phyloP scores from a whole-genome alignment of 2,113 vertebrate genomes.

The Hippocampus barbouri region DNA sequence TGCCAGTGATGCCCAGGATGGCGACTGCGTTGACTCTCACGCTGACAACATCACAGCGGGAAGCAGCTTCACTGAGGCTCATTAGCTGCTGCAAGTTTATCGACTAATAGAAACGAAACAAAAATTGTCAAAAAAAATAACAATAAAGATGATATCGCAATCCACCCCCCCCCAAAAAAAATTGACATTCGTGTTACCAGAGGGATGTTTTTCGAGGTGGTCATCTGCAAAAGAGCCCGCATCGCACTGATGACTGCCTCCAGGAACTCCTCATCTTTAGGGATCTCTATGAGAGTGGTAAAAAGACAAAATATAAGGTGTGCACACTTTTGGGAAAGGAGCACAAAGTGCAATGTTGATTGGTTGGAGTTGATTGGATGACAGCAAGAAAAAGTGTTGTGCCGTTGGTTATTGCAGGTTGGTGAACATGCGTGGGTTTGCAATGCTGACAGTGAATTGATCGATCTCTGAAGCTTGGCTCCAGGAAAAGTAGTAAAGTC shows the following conservation, averaged over 20 bases:
- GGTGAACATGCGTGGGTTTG: no score
- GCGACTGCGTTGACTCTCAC: slow-evolving; percentile 87
- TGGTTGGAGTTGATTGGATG: no score
- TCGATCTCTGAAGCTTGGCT: no score
- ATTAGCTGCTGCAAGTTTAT: slow-evolving; percentile 88
- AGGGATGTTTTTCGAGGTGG: slow-evolving; percentile 88
- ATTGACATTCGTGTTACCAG: slow-evolving; percentile 72
- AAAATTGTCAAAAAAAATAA: neutral
- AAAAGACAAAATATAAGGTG: neutral
- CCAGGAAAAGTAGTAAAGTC: no score
- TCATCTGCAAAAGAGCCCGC: slow-evolving; percentile 87
- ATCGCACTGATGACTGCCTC: slow-evolving; percentile 91
- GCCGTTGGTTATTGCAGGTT: no score
- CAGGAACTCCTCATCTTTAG: slow-evolving; percentile 85
- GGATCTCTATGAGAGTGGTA: slow-evolving; percentile 73
- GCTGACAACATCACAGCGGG: slow-evolving; percentile 76
- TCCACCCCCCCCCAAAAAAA: neutral
- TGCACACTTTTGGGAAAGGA: no score
- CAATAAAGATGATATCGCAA: neutral
- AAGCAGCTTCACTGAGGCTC: slow-evolving; percentile 80
- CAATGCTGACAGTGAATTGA: no score
- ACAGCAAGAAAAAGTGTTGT: no score
- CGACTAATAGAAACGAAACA: slow-evolving; percentile 68
- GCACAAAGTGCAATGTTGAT: no score
- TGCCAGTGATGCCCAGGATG: slow-evolving; percentile 92